phyloP scores from a whole-genome alignment of 1,140 invertebrate genomes.

The Planococcus citri region DNA sequence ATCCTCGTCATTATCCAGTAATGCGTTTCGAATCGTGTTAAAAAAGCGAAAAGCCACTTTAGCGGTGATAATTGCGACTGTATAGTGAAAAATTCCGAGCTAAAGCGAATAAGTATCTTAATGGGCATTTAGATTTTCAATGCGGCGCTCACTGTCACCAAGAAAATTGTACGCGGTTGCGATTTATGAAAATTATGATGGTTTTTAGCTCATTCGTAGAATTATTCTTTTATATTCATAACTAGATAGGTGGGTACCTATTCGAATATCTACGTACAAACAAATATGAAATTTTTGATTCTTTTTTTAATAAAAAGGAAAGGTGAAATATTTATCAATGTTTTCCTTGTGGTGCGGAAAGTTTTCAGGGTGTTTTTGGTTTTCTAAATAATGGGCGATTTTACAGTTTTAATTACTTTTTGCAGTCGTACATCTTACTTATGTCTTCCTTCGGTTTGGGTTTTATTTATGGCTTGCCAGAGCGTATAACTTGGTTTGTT shows the following conservation, averaged over 20 bases:
- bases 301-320: no score
- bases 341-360: background rate
- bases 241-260: no score
- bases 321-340: background rate
- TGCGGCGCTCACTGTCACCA: no score
- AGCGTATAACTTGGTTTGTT: background rate
- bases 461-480: background rate
- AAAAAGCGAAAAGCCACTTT: slow-evolving; percentile 3
- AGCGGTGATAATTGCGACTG: background rate
- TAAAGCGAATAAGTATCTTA: no score
- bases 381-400: background rate
- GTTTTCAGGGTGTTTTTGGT: background rate
- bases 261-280: no score
- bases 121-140: no score
- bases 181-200: no score
- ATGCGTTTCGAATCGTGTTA: slow-evolving; percentile 7
- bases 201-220: no score
- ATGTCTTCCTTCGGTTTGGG: background rate
- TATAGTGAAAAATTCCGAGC: background rate
- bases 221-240: no score
- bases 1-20: background rate
- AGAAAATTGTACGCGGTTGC: no score
- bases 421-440: background rate
- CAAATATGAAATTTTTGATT: no score
- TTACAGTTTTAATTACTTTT: background rate